phyloP scores from a whole-genome alignment of 2,113 vertebrate genomes.

The Petroica traversi region DNA sequence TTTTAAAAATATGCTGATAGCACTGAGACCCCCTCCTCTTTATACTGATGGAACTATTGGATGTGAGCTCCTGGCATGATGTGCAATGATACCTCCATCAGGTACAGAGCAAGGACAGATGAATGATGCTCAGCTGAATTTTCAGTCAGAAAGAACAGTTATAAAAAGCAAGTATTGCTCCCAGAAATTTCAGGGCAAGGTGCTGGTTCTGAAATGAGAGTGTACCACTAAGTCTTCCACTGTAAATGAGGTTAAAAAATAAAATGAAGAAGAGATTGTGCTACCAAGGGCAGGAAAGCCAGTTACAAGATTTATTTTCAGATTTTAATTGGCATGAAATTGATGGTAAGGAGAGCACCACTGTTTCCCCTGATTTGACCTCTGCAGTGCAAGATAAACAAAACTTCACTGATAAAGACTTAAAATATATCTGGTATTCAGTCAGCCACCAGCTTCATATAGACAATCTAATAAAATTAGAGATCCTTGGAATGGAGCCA shows the following conservation, averaged over 20 bases:
- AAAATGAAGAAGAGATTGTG: background rate
- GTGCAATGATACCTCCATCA: background rate
- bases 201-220: background rate
- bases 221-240: background rate
- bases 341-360: background rate
- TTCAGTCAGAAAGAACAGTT: background rate
- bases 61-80: background rate
- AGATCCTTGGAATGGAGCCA: background rate
- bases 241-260: background rate
- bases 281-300: background rate
- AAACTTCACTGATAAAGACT: background rate
- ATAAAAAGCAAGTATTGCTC: background rate
- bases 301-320: background rate
- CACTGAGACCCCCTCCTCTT: background rate
- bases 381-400: background rate
- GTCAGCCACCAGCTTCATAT: background rate
- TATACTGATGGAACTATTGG: background rate
- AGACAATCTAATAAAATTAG: background rate
- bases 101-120: background rate
- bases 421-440: background rate
- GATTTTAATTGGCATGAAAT: conserved; percentile 1
- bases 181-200: background rate
- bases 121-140: background rate
- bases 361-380: background rate
- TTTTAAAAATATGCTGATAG: background rate